Evolutionary conservation across 2,888 invertebrate genomes (phyloP).

Genomic region (Euzetes globulus): DNA sequence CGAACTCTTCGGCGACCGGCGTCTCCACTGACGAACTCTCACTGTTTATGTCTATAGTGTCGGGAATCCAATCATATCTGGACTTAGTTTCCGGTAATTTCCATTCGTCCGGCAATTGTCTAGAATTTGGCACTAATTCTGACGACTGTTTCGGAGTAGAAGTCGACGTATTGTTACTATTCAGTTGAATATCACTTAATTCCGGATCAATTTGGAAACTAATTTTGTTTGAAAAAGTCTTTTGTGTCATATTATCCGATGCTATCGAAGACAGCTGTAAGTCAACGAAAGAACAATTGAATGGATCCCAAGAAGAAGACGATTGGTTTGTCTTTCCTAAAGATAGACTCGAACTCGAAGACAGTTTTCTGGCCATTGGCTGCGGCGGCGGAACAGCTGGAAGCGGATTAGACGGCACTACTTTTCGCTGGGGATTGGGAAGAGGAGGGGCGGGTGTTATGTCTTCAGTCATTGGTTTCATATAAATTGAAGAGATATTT

Average conservation of each 20-base stretch:
- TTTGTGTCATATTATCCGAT: background rate
- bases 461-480: background rate
- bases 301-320: constrained; percentile 9
- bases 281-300: constrained; percentile 22
- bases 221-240: background rate
- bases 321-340: too few species aligned
- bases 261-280: background rate
- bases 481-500: background rate
- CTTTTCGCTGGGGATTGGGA: constrained; percentile 21
- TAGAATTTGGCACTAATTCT: background rate
- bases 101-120: background rate
- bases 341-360: too few species aligned
- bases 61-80: background rate
- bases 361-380: constrained; percentile 8
- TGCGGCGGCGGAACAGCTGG: background rate
- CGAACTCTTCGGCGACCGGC: background rate
- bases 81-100: background rate
- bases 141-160: constrained; percentile 1
- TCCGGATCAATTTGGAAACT: background rate
- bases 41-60: background rate
- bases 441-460: background rate
- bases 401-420: background rate
- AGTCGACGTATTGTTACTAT: background rate
- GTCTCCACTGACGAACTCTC: background rate
- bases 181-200: background rate